These are phyloP conservation scores for Nyctibius grandis DNA, from an alignment of 2,797 vertebrate species.

Conservation along the genomic window DNA sequence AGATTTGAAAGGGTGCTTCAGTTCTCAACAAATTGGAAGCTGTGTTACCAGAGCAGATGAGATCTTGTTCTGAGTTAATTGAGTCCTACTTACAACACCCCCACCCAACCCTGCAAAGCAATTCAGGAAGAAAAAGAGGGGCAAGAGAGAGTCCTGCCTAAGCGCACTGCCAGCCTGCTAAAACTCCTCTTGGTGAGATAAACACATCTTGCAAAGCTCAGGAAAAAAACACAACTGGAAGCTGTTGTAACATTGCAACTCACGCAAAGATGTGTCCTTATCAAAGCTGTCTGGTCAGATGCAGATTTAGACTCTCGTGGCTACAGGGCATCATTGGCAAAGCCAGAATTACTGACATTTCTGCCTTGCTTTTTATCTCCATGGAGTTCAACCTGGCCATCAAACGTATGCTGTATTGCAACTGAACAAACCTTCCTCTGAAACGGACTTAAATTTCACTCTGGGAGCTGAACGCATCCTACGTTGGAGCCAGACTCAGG, in stretches of 20 bases:
- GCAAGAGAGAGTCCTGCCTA: background rate
- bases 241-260: background rate
- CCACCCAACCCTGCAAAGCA: background rate
- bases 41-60: background rate
- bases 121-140: background rate
- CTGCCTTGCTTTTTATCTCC: background rate
- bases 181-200: background rate
- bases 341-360: background rate
- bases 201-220: background rate
- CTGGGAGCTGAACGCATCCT: background rate
- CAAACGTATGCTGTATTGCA: background rate
- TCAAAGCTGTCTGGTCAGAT: background rate
- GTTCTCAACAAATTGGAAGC: background rate
- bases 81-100: background rate
- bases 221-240: background rate
- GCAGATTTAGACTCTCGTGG: background rate
- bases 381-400: background rate
- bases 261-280: background rate
- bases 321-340: background rate
- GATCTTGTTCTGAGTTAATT: background rate
- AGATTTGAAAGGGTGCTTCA: background rate
- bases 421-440: background rate
- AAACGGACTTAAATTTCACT: background rate
- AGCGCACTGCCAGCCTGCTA: background rate
- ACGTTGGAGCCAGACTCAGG: background rate